Conservation (phyloP, 1,140 invertebrate species). For the Drosophila novamexicana region DNA sequence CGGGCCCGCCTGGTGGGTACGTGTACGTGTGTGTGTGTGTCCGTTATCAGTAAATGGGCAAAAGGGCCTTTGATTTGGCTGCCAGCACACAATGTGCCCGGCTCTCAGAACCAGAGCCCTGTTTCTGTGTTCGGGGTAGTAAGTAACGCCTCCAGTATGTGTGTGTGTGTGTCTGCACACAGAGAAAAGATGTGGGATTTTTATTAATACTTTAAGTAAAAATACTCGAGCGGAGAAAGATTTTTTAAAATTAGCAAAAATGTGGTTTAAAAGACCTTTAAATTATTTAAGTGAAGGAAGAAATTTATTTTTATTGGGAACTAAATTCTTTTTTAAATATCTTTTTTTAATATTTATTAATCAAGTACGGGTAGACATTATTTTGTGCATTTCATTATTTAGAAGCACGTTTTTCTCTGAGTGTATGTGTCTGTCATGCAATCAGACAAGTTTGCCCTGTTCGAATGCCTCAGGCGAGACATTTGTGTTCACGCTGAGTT, state of each 20-base stretch:
- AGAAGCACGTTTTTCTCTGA: background rate
- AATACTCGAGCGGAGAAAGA: no score
- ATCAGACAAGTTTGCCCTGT: conserved; percentile 47
- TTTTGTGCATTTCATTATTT: background rate
- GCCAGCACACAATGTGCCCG: conserved; percentile 50
- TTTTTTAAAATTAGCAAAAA: no score
- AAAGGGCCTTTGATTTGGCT: conserved; percentile 70
- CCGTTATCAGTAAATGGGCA: conserved; percentile 71
- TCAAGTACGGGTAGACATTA: no score
- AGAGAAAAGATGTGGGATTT: background rate
- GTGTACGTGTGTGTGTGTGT: conserved; percentile 29
- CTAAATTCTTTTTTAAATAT: no score
- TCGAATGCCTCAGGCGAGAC: conserved; percentile 25
- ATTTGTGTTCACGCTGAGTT: conserved; percentile 62
- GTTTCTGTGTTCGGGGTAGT: conserved; percentile 47
- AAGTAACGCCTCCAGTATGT: conserved; percentile 64
- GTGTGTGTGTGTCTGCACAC: background rate
- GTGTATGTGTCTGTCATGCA: conserved; percentile 40
- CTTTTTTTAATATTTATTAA: no score
- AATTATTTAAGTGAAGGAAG: no score
- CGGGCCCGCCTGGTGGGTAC: conserved; percentile 38
- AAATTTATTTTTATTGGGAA: no score
- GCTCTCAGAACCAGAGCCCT: conserved; percentile 18
- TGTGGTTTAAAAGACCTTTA: no score
- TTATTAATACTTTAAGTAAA: no score